Evolutionary conservation across 1,140 invertebrate species (phyloP).

Genomic region (Platorchestia sp.): DNA sequence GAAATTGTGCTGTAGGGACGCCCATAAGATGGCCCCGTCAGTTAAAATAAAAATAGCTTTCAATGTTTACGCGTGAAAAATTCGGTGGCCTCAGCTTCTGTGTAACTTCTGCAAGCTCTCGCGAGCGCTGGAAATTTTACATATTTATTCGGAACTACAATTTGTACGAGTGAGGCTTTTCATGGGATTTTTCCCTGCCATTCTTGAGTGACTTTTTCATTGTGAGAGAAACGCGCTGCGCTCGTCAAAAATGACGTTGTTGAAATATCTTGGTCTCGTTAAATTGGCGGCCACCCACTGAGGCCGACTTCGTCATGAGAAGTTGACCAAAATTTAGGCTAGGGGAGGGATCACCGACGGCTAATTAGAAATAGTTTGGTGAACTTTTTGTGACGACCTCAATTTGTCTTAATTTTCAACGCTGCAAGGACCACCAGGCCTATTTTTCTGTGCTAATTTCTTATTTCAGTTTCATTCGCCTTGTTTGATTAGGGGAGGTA

Average conservation of each 20-base stretch:
- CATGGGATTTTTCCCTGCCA: not conserved
- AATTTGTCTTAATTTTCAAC: not conserved
- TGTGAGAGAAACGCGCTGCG: not conserved
- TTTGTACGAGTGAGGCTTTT: not conserved
- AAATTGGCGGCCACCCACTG: not conserved
- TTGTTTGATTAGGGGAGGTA: not conserved
- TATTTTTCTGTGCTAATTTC: not conserved
- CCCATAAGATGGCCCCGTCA: not conserved
- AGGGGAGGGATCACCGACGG: not conserved
- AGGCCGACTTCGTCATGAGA: not conserved
- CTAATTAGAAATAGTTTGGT: not conserved
- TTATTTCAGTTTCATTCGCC: not conserved
- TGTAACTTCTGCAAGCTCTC: not conserved
- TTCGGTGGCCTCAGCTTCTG: not conserved
- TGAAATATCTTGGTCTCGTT: not conserved
- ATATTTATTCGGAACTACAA: not conserved
- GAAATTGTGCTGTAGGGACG: not conserved
- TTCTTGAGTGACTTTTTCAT: not conserved
- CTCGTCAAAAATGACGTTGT: constrained; percentile 11
- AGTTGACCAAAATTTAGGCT: not conserved
- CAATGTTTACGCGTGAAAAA: not conserved
- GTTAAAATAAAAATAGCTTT: not conserved
- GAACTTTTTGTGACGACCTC: not conserved
- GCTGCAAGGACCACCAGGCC: not conserved
- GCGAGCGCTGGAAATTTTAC: not conserved